Percentiles rank a stretch among this genome's conserved stretches.
Evolutionary conservation across 2,113 vertebrate species (phyloP).

Genomic region (Delphinapterus leucas): DNA sequence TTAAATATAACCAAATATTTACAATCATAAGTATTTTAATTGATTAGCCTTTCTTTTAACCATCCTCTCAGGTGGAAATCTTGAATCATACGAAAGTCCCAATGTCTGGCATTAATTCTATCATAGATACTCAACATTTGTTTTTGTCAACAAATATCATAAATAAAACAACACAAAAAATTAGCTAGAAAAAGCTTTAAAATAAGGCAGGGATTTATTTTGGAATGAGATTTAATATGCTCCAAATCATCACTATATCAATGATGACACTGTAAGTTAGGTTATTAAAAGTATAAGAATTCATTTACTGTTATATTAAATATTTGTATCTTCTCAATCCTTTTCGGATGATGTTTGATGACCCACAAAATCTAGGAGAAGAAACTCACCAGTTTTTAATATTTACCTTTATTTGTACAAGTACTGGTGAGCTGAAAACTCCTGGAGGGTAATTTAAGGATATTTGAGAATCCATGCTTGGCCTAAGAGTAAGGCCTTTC

Average conservation of each 20-base stretch:
- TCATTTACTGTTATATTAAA: neutral
- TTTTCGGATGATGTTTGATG: neutral
- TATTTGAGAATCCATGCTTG: slow-evolving; percentile 86
- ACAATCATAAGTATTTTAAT: neutral
- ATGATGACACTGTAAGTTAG: neutral
- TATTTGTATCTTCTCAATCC: neutral
- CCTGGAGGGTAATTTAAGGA: slow-evolving; percentile 87
- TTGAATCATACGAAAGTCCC: neutral
- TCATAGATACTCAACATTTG: neutral
- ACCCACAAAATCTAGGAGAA: neutral
- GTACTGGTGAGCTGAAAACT: slow-evolving; percentile 84
- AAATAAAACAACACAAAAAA: neutral
- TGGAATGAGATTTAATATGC: neutral
- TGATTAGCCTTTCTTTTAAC: neutral
- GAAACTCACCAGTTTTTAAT: neutral
- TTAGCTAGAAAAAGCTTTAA: neutral
- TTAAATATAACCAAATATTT: neutral
- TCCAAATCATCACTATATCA: neutral
- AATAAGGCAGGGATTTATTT: neutral
- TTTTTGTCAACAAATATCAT: neutral
- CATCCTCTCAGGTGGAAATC: neutral
- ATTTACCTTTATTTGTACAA: slow-evolving; percentile 87
- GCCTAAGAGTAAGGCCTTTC: slow-evolving; percentile 84
- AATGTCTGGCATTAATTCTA: neutral
- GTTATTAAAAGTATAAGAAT: neutral